Conservation (phyloP, 1,140 invertebrate species). For the Rhyacophila brunnea region DNA sequence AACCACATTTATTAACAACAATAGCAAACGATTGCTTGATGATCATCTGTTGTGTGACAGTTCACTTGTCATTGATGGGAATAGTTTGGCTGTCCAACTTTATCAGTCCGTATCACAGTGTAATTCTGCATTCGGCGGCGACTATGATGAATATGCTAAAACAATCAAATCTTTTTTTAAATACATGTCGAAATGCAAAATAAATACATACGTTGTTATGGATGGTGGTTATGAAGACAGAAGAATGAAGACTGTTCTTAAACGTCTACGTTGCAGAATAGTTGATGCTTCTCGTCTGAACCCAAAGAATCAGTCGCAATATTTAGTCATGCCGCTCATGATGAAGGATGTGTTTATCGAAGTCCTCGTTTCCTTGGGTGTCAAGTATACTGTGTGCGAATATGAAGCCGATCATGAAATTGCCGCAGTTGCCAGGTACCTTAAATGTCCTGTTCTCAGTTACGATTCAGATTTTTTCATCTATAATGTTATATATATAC, state of each 20-base stretch:
- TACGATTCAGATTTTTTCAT: slow-evolving; percentile 92
- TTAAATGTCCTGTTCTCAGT: slow-evolving; percentile 82
- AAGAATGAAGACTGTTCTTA: slow-evolving; percentile 71
- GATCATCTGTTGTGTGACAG: slow-evolving; percentile 66
- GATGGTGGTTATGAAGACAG: slow-evolving; percentile 78
- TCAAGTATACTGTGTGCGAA: slow-evolving; percentile 68
- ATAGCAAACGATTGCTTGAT: slow-evolving; percentile 64
- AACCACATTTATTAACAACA: slow-evolving; percentile 72
- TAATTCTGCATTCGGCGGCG: slow-evolving; percentile 78
- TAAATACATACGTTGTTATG: slow-evolving; percentile 76
- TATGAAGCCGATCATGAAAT: slow-evolving; percentile 88
- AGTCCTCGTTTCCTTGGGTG: slow-evolving; percentile 61
- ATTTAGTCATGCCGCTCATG: slow-evolving; percentile 68
- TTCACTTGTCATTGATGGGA: slow-evolving; percentile 79
- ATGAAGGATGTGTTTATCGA: slow-evolving; percentile 70
- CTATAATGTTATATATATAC: slow-evolving; percentile 79
- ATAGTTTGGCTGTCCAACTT: slow-evolving; percentile 71
- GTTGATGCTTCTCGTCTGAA: slow-evolving; percentile 51
- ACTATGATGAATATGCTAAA: slow-evolving; percentile 75
- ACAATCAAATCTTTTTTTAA: slow-evolving; percentile 69
- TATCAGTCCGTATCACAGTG: slow-evolving; percentile 63
- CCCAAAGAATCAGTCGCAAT: slow-evolving; percentile 45
- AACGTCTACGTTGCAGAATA: slow-evolving; percentile 64
- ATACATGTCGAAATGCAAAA: slow-evolving; percentile 67
- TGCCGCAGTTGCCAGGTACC: slow-evolving; percentile 69